Evolutionary conservation across 2,113 vertebrate genomes (phyloP).

Genomic region (Protobothrops mucrosquamatus): DNA sequence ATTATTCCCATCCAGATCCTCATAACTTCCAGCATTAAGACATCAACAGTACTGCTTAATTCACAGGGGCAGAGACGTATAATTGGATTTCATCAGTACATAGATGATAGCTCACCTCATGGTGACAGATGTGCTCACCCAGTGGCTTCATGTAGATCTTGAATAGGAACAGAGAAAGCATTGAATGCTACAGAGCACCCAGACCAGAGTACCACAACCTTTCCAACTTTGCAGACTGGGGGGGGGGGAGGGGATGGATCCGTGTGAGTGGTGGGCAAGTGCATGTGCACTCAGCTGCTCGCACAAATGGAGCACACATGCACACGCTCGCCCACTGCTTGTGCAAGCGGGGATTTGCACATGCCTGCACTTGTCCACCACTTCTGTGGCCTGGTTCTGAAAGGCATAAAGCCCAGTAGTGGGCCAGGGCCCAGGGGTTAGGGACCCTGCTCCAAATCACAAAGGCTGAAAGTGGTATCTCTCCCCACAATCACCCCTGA

Average conservation of each 20-base stretch:
- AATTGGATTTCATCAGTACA: background rate
- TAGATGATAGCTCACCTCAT: background rate
- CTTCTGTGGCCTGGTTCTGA: too few relatives aligned
- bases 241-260: too few relatives aligned
- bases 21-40: background rate
- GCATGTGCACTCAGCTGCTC: too few relatives aligned
- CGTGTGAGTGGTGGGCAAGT: too few relatives aligned
- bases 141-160: background rate
- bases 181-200: background rate
- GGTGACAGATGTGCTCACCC: background rate
- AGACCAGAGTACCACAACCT: too few relatives aligned
- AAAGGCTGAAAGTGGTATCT: background rate
- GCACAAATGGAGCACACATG: too few relatives aligned
- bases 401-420: too few relatives aligned
- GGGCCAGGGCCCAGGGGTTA: too few relatives aligned
- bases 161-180: background rate
- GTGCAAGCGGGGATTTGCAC: too few relatives aligned
- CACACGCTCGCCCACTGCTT: too few relatives aligned
- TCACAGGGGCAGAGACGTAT: background rate
- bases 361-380: too few relatives aligned
- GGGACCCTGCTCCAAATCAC: background rate
- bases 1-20: background rate
- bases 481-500: background rate
- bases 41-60: background rate
- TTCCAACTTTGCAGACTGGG: too few relatives aligned